Base-by-base conservation (phyloP, 1,140 invertebrate species). In the Drosophila pseudoobscura region DNA sequence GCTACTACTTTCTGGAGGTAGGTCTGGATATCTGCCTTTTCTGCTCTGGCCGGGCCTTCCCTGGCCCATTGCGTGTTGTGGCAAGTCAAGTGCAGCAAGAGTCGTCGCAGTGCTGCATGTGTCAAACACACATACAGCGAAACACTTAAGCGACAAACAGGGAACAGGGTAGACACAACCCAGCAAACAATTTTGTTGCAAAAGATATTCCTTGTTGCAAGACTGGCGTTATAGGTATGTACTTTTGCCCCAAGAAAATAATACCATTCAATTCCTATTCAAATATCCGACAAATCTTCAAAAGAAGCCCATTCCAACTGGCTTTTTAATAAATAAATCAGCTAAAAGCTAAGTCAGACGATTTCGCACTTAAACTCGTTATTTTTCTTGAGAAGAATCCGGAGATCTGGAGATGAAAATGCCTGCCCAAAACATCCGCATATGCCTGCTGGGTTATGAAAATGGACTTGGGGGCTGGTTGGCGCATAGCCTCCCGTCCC, bases 21-120 rank as follows among this genome's bases (percentile, higher is more conserved):
- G 39, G 17, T 51, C 31, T 75, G 62, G 22, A 29, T 62, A 55
- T 82, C 62, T 51, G 39, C 52, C 58, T 47, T 43, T 47, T n/a
- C 43, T 22, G 29, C 63, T 66, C 24, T 69, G 63, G 24, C 5
- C 24, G 24, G 24, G 24, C 24, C 24, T 22, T 31, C 63, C 46
- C 24, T 69, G 63, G 55, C 59, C 63, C 82, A 74, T 84, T 84
- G 80, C 80, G 80, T 89, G 87, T 62, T 89, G 87, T 70, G 78
- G 88, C 83, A 85, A 90, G 88, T 90, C 80, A 85, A 85, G 80
- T 87, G 82, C 82, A 85, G 69, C 82, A 80, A 53, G 35, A 11
- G 35, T 13, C 35, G 35, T 39, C 11, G 11, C 35, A 71, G 62
- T 60, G 31, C 78, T 69, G 78, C 78, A 69, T 75, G 71, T 80